Conservation (phyloP, 1,140 invertebrate species). For the Drosophila lowei region DNA sequence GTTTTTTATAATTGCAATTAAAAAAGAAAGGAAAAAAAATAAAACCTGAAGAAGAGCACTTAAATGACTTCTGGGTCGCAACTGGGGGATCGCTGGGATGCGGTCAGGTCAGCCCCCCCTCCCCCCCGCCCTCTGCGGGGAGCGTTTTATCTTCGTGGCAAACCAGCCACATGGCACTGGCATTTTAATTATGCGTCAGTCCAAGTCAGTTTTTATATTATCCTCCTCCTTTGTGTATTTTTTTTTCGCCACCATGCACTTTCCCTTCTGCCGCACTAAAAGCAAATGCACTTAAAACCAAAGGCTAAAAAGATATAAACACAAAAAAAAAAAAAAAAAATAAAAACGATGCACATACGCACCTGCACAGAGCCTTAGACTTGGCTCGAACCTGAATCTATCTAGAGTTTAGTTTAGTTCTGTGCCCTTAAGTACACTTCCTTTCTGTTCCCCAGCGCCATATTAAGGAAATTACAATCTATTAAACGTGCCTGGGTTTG, state of each 20-base stretch:
- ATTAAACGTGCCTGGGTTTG: conserved; percentile 63
- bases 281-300: conserved; percentile 69
- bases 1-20: conserved; percentile 77
- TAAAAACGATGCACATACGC: conserved; percentile 60
- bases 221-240: conserved; percentile 20
- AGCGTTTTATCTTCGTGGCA: conserved; percentile 68
- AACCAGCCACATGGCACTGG: conserved; percentile 72
- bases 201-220: conserved; percentile 52
- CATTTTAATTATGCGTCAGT: conserved; percentile 78
- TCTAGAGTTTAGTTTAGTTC: conserved; percentile 32
- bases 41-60: conserved; percentile 63
- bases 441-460: conserved; percentile 49
- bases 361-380: conserved; percentile 26
- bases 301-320: conserved; percentile 31
- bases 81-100: too few species aligned
- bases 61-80: conserved; percentile 66
- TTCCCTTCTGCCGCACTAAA: conserved; percentile 55
- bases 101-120: not conserved
- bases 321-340: conserved; percentile 14
- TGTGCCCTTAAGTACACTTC: conserved; percentile 51
- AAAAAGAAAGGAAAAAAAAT: conserved; percentile 30
- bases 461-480: conserved; percentile 65
- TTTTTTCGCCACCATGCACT: conserved; percentile 30
- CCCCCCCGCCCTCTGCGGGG: conserved; percentile 35
- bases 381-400: conserved; percentile 26